Percentiles rank a stretch among this genome's conserved stretches.
Evolutionary conservation across 1,140 invertebrate species (phyloP).

Genomic region (Neodiprion virginianus): DNA sequence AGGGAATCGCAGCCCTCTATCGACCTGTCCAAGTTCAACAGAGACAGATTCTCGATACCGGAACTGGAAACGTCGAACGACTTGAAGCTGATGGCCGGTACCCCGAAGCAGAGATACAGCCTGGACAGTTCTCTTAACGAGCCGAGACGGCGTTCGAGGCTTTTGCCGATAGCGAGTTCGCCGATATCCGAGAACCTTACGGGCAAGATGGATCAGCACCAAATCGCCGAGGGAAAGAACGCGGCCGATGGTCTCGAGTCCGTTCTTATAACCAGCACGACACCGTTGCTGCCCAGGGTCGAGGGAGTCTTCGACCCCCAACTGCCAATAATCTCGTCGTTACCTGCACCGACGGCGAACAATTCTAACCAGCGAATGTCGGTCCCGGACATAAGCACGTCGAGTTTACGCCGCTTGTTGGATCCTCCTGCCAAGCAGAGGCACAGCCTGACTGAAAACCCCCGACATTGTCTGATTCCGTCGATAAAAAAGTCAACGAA

Average conservation of each 20-base stretch:
- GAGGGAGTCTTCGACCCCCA: slow-evolving; percentile 35
- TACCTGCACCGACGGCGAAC: background rate
- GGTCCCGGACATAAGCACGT: slow-evolving; percentile 54
- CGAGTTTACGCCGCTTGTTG: slow-evolving; percentile 50
- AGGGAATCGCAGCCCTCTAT: slow-evolving; percentile 14
- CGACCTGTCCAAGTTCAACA: slow-evolving; percentile 44
- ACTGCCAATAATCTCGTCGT: no score
- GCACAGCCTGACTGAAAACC: slow-evolving; percentile 51
- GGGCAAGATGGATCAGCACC: slow-evolving; percentile 32
- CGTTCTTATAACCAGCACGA: slow-evolving; percentile 47
- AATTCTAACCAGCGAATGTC: slow-evolving; percentile 36
- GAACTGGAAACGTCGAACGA: slow-evolving; percentile 56
- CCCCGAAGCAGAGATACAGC: slow-evolving; percentile 54
- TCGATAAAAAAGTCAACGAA: slow-evolving; percentile 31
- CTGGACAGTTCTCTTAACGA: slow-evolving; percentile 49
- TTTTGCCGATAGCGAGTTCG: slow-evolving; percentile 54
- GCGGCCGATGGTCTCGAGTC: slow-evolving; percentile 42
- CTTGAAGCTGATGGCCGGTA: slow-evolving; percentile 49
- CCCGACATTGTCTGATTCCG: slow-evolving; percentile 34
- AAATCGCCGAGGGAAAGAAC: slow-evolving; percentile 23
- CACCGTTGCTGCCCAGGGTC: slow-evolving; percentile 44
- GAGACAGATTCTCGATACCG: slow-evolving; percentile 54
- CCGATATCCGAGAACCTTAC: slow-evolving; percentile 46
- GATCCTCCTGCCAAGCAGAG: slow-evolving; percentile 53
- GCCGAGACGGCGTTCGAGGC: slow-evolving; percentile 40